Evolutionary conservation across 2,888 invertebrate genomes (phyloP).

Genomic region (Bruchidius siliquastri): DNA sequence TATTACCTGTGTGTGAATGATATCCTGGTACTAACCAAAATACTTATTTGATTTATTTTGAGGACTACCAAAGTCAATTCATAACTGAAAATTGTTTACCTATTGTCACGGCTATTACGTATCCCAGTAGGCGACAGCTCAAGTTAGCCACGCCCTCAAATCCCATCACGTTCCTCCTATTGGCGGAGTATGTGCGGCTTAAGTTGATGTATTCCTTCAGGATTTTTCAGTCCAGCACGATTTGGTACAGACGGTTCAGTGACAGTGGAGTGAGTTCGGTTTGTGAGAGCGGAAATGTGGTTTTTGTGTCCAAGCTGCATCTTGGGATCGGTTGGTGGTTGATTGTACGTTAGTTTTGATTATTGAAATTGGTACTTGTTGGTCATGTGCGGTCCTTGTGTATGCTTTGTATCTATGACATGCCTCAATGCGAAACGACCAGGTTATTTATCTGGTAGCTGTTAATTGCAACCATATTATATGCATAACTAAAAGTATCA

Average conservation of each 20-base stretch:
- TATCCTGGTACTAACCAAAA: too few relatives aligned
- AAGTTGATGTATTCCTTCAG: neutral
- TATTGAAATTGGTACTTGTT: neutral
- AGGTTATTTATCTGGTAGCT: too few relatives aligned
- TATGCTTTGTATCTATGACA: too few relatives aligned
- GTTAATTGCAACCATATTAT: too few relatives aligned
- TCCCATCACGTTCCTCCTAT: neutral
- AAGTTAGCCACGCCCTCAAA: neutral
- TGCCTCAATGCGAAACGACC: too few relatives aligned
- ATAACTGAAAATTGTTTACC: neutral
- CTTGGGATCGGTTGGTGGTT: neutral
- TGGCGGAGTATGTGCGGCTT: neutral
- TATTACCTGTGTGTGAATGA: too few relatives aligned
- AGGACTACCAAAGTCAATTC: neutral
- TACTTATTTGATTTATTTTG: neutral
- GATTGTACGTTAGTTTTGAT: neutral
- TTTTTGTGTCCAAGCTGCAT: neutral
- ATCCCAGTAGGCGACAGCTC: neutral
- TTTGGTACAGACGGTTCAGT: neutral
- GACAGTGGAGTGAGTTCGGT: neutral
- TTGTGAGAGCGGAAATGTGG: neutral
- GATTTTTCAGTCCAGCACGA: neutral
- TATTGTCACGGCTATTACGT: neutral
- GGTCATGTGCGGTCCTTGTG: neutral
- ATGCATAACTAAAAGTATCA: too few relatives aligned